Conservation (phyloP, 2,113 vertebrate species). For the Crotalus helleri region DNA sequence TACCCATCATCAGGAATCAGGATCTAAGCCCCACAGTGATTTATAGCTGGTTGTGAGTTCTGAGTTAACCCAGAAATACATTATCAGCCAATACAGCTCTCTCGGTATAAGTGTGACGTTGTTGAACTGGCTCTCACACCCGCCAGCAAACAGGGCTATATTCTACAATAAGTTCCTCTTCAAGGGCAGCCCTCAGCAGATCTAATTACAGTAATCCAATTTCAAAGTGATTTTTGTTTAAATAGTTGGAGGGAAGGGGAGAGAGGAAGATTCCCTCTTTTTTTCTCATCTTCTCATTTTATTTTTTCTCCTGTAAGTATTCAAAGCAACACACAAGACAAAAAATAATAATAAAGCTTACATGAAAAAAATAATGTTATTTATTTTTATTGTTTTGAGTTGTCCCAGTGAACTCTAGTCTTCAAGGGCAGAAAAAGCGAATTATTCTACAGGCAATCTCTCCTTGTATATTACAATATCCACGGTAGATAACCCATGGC, state of each 20-base stretch:
- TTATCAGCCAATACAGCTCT: neutral
- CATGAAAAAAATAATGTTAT: neutral
- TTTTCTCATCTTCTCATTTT: neutral
- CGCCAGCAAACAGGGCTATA: neutral
- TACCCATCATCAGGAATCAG: neutral
- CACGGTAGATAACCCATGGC: neutral
- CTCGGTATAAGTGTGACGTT: neutral
- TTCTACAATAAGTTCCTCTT: neutral
- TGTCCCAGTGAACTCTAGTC: neutral
- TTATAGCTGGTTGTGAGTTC: neutral
- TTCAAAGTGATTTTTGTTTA: neutral
- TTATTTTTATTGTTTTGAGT: neutral
- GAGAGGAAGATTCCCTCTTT: neutral
- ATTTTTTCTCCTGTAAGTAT: neutral
- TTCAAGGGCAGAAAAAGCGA: neutral
- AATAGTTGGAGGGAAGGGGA: too few species aligned
- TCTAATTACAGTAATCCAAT: neutral
- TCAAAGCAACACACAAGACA: neutral
- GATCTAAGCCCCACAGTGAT: neutral
- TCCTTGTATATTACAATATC: neutral
- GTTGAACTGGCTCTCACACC: neutral
- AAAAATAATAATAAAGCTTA: neutral
- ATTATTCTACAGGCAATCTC: neutral
- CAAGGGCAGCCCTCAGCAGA: neutral
- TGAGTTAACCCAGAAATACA: neutral